phyloP scores from a whole-genome alignment of 2,113 vertebrate genomes.

The Crotalus horridus region DNA sequence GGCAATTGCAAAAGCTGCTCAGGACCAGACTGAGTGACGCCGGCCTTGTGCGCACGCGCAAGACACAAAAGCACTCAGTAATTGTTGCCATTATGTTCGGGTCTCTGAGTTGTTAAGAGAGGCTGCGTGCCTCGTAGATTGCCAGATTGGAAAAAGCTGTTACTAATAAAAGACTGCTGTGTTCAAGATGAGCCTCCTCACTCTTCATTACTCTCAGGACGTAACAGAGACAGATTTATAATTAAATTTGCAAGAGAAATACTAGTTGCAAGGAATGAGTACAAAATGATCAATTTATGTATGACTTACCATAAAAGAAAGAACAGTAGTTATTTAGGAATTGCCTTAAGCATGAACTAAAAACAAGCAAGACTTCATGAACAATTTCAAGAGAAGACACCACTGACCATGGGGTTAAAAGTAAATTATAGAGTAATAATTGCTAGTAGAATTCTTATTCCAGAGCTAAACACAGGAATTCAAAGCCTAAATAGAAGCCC shows the following conservation, averaged over 20 bases:
- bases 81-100: no score
- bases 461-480: not conserved
- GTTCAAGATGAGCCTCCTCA: no score
- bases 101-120: no score
- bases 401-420: not conserved
- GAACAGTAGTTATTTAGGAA: not conserved
- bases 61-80: no score
- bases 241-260: not conserved
- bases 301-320: constrained; percentile 7
- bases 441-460: constrained; percentile 1
- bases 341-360: not conserved
- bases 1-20: no score
- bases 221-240: not conserved
- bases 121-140: no score
- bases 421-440: constrained; percentile 30
- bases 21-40: no score
- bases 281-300: not conserved
- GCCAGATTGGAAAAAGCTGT: no score
- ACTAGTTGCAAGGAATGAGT: not conserved
- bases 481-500: not conserved
- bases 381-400: not conserved
- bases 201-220: no score
- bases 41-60: no score
- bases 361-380: not conserved
- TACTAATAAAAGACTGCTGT: no score